Evolutionary conservation across 2,113 vertebrate species (phyloP), one percentile per base, ranked within the genome.

Genomic region (Paralichthys olivaceus): DNA sequence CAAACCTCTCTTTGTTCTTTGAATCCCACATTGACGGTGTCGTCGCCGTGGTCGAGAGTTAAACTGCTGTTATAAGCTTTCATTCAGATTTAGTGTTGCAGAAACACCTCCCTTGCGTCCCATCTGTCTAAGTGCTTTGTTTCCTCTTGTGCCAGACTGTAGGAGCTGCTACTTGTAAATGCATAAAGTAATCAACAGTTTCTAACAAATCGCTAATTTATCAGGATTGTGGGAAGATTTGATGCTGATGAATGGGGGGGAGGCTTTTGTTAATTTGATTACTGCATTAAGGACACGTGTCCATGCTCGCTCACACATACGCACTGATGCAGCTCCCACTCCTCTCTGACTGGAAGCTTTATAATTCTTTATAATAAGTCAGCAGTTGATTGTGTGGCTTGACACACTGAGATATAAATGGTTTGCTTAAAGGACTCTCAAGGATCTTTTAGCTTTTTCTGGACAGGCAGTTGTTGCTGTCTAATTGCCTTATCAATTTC

Each of bases 181-280:
- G 63, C 55, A 70, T 63, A 55, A 49, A 56, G 65, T 15, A 67
- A 81, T 76, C 64, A 72, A 54, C 47, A 15, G 40, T 62, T 43
- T 75, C 28, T 19, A 68, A 75, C 34, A 71, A 77, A 73, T 60
- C 2, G 43, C 72, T 51, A 32, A 61, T 83, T 77, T 62, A 84
- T 90, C 60, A 66, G 54, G 61, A 79, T 28, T 58, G 55, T 55
- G 34, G 25, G 34, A 67, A 47, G 17, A 45, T 75, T 80, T 66
- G 66, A 70, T 69, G 51, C 40, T 77, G 74, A 86, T 85, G 51
- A 79, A 84, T 81, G 49, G 15, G 74, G 32, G 11, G 0, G 22
- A 63, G 59, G 49, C 47, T 55, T 72, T 66, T 53, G 25, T 37
- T 70, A 57, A 83, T 82, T 79, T 83, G 61, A 85, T 81, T 64